Evolutionary conservation across 2,888 invertebrate genomes (phyloP).

Genomic region (Pseudoips prasinana): DNA sequence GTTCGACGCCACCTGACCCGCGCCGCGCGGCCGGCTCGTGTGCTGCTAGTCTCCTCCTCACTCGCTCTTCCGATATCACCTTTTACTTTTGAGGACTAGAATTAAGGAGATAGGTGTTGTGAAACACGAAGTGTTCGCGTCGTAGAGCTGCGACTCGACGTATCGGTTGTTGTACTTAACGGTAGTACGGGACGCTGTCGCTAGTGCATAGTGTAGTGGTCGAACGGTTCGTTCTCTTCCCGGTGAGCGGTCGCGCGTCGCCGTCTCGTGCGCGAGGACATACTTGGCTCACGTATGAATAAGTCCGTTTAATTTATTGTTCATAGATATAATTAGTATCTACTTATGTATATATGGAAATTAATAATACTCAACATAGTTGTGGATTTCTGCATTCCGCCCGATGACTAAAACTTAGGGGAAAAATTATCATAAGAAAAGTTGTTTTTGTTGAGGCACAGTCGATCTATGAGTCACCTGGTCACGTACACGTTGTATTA

Average conservation of each 20-base stretch:
- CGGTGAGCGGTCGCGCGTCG: slow-evolving; percentile 54
- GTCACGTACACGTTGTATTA: slow-evolving; percentile 50
- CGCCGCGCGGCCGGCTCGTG: slow-evolving; percentile 20
- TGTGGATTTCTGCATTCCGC: slow-evolving; percentile 83
- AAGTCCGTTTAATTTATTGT: slow-evolving; percentile 69
- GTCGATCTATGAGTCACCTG: slow-evolving; percentile 51
- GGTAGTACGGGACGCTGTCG: slow-evolving; percentile 63
- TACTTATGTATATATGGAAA: slow-evolving; percentile 80
- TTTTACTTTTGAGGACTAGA: slow-evolving; percentile 48
- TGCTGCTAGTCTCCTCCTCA: slow-evolving; percentile 69
- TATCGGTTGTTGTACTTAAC: slow-evolving; percentile 59
- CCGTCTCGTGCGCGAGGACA: slow-evolving; percentile 46
- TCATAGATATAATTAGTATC: slow-evolving; percentile 63
- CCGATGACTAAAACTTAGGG: slow-evolving; percentile 80
- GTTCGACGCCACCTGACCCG: slow-evolving; percentile 84
- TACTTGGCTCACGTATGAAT: slow-evolving; percentile 61
- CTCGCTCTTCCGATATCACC: slow-evolving; percentile 62
- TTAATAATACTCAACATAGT: slow-evolving; percentile 80
- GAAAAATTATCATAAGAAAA: slow-evolving; percentile 66
- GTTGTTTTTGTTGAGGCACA: slow-evolving; percentile 58
- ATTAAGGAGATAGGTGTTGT: slow-evolving; percentile 39
- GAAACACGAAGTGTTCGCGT: slow-evolving; percentile 68
- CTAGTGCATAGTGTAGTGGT: slow-evolving; percentile 59
- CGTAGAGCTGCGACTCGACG: background rate
- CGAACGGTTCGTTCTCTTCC: slow-evolving; percentile 52